A percentile compares a stretch with the other conserved stretches of the same genome.
phyloP scores from a whole-genome alignment of 2,113 vertebrate genomes.

The Sphaerodactylus townsendi region DNA sequence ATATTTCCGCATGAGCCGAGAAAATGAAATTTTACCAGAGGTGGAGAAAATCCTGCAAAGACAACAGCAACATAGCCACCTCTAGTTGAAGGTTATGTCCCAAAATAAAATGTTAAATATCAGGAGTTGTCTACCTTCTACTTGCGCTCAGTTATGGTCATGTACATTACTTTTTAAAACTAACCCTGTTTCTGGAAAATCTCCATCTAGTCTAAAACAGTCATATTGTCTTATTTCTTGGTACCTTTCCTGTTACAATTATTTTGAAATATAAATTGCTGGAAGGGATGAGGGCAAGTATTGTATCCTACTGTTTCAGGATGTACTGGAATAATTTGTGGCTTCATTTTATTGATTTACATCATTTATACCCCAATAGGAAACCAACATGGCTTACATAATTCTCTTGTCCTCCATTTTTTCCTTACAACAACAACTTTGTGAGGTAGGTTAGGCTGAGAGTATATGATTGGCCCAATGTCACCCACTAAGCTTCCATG shows the following conservation, averaged over 20 bases:
- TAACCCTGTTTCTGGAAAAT: neutral
- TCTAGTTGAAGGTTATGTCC: too few relatives aligned
- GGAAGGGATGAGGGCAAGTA: neutral
- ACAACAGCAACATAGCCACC: too few relatives aligned
- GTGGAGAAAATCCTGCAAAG: too few relatives aligned
- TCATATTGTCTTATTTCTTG: neutral
- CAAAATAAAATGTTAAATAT: neutral
- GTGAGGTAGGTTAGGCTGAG: too few relatives aligned
- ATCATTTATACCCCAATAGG: too few relatives aligned
- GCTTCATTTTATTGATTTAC: neutral
- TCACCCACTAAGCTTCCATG: too few relatives aligned
- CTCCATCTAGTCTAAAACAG: too few relatives aligned
- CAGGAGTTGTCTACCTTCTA: neutral
- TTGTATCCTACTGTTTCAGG: neutral
- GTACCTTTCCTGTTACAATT: neutral
- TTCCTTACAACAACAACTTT: too few relatives aligned
- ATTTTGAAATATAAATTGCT: neutral
- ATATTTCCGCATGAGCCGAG: neutral
- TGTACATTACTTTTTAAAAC: neutral
- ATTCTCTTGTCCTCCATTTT: too few relatives aligned
- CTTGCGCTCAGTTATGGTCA: neutral
- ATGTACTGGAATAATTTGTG: neutral
- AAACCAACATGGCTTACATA: too few relatives aligned
- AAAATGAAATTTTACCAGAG: too few relatives aligned
- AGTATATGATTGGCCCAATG: too few relatives aligned